These are phyloP conservation scores for Dendrophyllia cribrosa DNA, from an alignment of 64 coral and sea anemone species.

Conservation along the genomic window DNA sequence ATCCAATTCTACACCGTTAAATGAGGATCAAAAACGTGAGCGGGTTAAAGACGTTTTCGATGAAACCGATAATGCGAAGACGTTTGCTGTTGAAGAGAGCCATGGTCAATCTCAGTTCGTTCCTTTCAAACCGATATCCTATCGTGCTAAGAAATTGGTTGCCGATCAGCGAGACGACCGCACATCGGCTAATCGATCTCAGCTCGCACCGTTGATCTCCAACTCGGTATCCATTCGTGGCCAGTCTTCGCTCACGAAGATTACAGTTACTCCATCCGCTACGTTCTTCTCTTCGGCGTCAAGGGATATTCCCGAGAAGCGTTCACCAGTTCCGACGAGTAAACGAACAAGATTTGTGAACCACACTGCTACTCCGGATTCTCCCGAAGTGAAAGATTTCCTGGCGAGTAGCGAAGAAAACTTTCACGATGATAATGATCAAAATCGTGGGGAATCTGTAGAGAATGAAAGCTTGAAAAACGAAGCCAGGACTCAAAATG, in stretches of 20 bases:
- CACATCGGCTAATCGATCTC: background rate
- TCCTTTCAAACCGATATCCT: conserved; percentile 38
- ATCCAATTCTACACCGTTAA: background rate
- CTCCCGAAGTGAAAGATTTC: background rate
- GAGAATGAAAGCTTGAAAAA: background rate
- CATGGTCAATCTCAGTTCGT: background rate
- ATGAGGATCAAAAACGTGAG: background rate
- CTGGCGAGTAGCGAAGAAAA: background rate
- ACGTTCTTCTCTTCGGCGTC: background rate
- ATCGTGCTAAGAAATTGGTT: conserved; percentile 9
- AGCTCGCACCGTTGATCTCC: background rate
- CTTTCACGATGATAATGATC: background rate
- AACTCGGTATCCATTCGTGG: conserved; percentile 45
- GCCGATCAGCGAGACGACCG: background rate
- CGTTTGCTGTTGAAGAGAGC: background rate
- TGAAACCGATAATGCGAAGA: conserved; percentile 5
- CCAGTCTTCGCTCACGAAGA: conserved; percentile 29
- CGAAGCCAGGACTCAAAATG: background rate
- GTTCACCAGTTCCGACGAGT: conserved; percentile 47
- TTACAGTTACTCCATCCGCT: conserved; percentile 25
- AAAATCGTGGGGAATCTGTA: background rate
- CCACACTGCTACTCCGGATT: background rate
- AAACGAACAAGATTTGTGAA: conserved; percentile 18
- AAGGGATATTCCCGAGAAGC: conserved; percentile 12
- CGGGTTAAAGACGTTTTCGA: background rate